phyloP scores from a whole-genome alignment of 2,797 vertebrate species.

The Labeo calbasu region DNA sequence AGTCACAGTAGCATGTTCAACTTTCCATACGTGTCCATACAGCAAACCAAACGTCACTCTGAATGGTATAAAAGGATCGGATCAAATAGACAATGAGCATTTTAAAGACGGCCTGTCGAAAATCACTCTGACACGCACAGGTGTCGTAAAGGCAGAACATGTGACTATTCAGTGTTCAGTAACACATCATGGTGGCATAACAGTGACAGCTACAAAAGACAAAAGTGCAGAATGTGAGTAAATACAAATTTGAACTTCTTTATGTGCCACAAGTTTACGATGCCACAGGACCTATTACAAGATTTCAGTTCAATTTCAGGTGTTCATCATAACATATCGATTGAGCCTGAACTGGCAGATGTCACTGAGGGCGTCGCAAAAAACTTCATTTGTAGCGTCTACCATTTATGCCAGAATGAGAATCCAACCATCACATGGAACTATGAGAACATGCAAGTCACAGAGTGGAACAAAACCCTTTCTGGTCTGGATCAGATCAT shows the following conservation, averaged over 20 bases:
- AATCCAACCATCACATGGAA: conserved; percentile 65
- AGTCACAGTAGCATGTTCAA: conserved; percentile 13
- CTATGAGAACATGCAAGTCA: conserved; percentile 62
- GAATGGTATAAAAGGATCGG: conserved; percentile 23
- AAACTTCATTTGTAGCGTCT: conserved; percentile 65
- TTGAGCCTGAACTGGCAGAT: conserved; percentile 53
- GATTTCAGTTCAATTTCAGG: conserved; percentile 55
- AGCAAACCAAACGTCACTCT: conserved; percentile 8
- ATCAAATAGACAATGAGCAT: accelerated
- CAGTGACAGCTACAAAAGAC: background rate
- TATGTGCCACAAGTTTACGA: background rate
- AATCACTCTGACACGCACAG: conserved; percentile 25
- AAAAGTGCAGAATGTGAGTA: background rate
- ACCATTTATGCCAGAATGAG: conserved; percentile 61
- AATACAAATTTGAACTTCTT: background rate
- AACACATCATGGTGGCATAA: conserved; percentile 18
- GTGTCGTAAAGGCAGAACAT: conserved; percentile 14
- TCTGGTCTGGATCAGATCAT: background rate
- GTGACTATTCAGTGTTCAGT: conserved; percentile 11
- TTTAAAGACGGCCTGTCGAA: background rate
- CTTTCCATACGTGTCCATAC: conserved; percentile 45
- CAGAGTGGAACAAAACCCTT: background rate
- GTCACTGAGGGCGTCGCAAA: conserved; percentile 62
- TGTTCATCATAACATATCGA: conserved; percentile 60
- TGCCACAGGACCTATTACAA: background rate